These are phyloP conservation scores for Margarornis squamiger DNA, from an alignment of 2,797 vertebrate genomes.

Conservation along the genomic window DNA sequence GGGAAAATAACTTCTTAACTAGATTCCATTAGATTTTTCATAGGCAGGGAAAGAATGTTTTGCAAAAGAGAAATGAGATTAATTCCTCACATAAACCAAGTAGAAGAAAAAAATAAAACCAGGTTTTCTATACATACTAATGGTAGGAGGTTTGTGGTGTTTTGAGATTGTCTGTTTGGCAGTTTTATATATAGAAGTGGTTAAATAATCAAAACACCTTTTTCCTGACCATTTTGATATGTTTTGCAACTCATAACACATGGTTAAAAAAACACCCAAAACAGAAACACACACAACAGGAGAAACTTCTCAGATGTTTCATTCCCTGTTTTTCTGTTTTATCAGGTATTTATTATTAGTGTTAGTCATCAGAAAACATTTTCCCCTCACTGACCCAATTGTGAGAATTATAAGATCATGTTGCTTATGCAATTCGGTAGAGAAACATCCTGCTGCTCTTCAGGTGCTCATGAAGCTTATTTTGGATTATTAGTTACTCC, in stretches of 20 bases:
- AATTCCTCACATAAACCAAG: background rate
- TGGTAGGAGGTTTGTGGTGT: background rate
- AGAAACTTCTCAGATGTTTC: background rate
- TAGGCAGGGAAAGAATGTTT: background rate
- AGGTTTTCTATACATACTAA: background rate
- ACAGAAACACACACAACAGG: background rate
- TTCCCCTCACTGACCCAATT: background rate
- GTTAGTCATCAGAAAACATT: background rate
- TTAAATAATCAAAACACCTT: background rate
- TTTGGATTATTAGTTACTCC: background rate
- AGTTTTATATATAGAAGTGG: background rate
- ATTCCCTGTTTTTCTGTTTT: background rate
- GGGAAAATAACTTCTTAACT: background rate
- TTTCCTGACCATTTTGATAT: background rate
- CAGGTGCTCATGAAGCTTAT: background rate
- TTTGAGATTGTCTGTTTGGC: background rate
- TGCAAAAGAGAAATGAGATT: background rate
- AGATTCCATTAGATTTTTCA: background rate
- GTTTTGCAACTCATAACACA: background rate
- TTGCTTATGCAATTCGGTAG: background rate
- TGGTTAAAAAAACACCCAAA: no score
- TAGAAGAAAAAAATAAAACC: background rate
- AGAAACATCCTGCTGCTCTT: background rate
- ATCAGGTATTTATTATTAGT: background rate
- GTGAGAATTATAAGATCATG: background rate